Percentiles rank a stretch among this genome's conserved stretches.
Conservation (phyloP, 2,797 vertebrate genomes). For the Limnodromus scolopaceus region DNA sequence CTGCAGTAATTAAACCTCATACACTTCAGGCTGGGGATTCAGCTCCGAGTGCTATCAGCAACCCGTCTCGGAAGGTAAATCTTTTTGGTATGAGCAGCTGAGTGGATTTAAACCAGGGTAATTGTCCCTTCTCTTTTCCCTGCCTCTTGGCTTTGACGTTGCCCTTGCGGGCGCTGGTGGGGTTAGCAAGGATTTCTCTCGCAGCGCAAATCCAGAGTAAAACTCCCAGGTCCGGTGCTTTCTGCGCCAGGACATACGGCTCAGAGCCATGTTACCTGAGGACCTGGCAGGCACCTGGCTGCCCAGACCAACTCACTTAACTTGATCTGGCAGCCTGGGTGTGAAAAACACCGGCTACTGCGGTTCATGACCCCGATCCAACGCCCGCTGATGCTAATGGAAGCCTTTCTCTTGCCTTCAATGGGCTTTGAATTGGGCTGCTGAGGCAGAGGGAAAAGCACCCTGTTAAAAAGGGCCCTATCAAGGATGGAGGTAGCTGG, state of each 20-base stretch:
- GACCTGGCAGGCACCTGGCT: not conserved
- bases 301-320: not conserved
- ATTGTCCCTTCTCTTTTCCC: not conserved
- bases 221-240: not conserved
- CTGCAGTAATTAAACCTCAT: constrained; percentile 64
- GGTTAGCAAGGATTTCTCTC: not conserved
- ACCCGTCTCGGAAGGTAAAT: not conserved
- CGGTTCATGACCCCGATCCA: accelerated
- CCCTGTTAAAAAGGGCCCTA: not conserved
- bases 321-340: not conserved
- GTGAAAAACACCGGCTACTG: not conserved
- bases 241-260: not conserved
- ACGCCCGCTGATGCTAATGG: not conserved
- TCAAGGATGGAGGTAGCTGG: not conserved
- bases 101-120: constrained; percentile 23
- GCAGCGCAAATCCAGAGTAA: not conserved
- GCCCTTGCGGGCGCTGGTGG: accelerated
- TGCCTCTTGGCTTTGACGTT: not conserved
- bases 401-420: not conserved
- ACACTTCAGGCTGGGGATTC: constrained; percentile 52
- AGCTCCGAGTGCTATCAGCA: not conserved
- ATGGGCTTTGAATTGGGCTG: not conserved
- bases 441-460: not conserved
- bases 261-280: accelerated
- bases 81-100: not conserved